Base-by-base conservation (phyloP, 2,113 vertebrate genomes). In the Leuciscus idus region DNA sequence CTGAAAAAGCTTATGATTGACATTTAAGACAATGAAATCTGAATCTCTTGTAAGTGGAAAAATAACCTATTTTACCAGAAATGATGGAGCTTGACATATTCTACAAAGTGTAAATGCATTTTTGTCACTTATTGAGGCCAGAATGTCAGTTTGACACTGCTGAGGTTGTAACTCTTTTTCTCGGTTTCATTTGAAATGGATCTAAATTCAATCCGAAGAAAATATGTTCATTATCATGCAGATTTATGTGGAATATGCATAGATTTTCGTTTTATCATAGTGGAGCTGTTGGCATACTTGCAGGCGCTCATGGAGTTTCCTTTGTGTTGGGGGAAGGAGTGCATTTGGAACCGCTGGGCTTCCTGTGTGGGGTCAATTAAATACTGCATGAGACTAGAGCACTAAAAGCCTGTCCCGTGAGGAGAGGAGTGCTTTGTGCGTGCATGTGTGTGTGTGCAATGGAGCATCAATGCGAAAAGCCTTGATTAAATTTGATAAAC, bases 371-470 rank as follows among this genome's bases (percentile, higher is more conserved):
- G 94, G 93, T 94, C 93, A 95, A 94, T 95, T 95, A 95, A 95
- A 95, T 95, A 95, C 94, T 95, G 94, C 94, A 95, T 95, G 94
- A 95, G 94, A 93, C 93, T 73, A 93, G 93, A 93, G 94, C 94
- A 94, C 95, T 95, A 95, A 95, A 95, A 95, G 95, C 95, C 92
- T 92, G 91, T 93, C 93, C 93, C 90, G 84, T 84, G 92, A 94
- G 94, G 90, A 93, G 92, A 52, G 39, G 90, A 95, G 94, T 94
- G 94, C 93, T 93, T 89, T 93, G 92, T 94, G 90, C 86, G 70
- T 90, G 82, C 61, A 85, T 74, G 77, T 85, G 77, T 72, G 85
- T 78, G 84, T 84, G 75, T 84, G 80, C 66, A 50, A 55, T 87
- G 12, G 86, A 43, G 89, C 88, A 91, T 94, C 93, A 92, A 80